phyloP scores from a whole-genome alignment of 2,888 invertebrate genomes.

The Melanargia galathea region DNA sequence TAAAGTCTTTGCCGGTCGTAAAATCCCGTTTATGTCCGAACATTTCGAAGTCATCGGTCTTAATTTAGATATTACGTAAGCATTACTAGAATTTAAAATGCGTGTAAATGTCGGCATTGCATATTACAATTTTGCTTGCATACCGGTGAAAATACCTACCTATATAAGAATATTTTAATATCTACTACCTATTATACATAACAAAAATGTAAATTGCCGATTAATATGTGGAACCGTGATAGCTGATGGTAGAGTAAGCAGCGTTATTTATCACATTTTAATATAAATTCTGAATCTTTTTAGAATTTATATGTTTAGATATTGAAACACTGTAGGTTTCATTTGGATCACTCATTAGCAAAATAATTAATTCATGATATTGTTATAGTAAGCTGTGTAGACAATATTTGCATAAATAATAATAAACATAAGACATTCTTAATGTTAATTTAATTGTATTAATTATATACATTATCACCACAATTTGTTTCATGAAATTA shows the following conservation, averaged over 20 bases:
- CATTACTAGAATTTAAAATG: slow-evolving; percentile 41
- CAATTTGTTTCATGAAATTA: slow-evolving; percentile 4
- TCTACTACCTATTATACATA: not conserved
- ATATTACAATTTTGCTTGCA: slow-evolving; percentile 11
- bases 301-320: no score
- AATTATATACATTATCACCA: not conserved
- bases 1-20: slow-evolving; percentile 66
- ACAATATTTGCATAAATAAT: no score
- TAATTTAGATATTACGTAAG: slow-evolving; percentile 67
- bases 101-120: slow-evolving; percentile 12
- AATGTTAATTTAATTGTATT: slow-evolving; percentile 2
- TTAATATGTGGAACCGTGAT: not conserved
- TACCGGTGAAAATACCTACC: slow-evolving; percentile 8
- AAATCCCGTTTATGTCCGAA: slow-evolving; percentile 68
- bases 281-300: no score
- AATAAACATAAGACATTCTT: not conserved
- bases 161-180: not conserved
- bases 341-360: no score
- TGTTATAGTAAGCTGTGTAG: no score
- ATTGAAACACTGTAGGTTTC: no score
- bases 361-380: no score
- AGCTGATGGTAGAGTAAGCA: no score
- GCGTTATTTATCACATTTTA: no score
- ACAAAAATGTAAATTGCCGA: not conserved
- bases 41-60: slow-evolving; percentile 62